These are phyloP conservation scores for Chitala chitala DNA, from an alignment of 2,113 vertebrate species.

Conservation along the genomic window DNA sequence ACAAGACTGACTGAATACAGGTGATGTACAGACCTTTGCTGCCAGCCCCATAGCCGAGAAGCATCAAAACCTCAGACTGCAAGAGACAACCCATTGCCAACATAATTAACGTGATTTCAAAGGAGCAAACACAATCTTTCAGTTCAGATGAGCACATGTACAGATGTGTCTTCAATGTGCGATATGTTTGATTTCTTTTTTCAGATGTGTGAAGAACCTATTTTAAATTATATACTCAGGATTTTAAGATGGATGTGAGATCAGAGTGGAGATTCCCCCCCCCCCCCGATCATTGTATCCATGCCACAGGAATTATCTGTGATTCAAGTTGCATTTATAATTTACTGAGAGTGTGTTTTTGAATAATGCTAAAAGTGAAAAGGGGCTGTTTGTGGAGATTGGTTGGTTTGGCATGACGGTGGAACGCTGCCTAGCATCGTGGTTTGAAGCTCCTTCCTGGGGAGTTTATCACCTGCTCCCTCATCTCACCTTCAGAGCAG, in stretches of 20 bases:
- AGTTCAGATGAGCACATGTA: slow-evolving; percentile 75
- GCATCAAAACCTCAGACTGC: slow-evolving; percentile 64
- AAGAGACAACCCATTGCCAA: slow-evolving; percentile 69
- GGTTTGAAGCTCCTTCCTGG: no score
- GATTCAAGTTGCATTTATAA: no score
- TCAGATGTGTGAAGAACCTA: slow-evolving; percentile 68
- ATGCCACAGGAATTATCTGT: no score
- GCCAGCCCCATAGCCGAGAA: slow-evolving; percentile 64
- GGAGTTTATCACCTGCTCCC: no score
- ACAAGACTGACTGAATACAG: slow-evolving; percentile 65
- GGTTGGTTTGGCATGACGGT: no score
- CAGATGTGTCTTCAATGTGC: slow-evolving; percentile 76
- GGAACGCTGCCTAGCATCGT: no score
- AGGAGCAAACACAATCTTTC: slow-evolving; percentile 62
- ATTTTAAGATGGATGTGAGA: slow-evolving; percentile 69
- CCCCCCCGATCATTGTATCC: no score
- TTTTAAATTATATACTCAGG: slow-evolving; percentile 94
- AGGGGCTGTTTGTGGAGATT: no score
- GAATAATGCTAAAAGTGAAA: no score
- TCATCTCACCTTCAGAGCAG: no score
- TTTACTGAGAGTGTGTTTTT: no score
- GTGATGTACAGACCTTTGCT: slow-evolving; percentile 56
- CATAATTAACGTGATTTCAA: slow-evolving; percentile 69
- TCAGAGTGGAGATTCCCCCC: slow-evolving; percentile 12
- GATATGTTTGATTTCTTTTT: slow-evolving; percentile 47